Percentiles rank a stretch among this genome's conserved stretches.
phyloP scores from a whole-genome alignment of 2,797 vertebrate species.

The Champsocephalus esox region DNA sequence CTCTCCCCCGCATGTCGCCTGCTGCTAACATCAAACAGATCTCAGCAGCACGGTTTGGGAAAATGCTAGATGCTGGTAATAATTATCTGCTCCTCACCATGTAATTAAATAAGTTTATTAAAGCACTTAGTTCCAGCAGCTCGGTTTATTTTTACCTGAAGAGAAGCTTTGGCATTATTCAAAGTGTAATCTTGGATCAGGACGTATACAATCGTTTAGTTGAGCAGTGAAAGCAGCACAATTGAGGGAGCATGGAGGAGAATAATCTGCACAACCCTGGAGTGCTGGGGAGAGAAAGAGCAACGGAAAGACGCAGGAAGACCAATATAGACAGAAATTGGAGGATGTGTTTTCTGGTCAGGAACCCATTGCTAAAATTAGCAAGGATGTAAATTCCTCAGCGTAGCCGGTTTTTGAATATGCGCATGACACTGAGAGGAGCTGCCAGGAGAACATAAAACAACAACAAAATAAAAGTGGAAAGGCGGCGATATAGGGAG shows the following conservation, averaged over 20 bases:
- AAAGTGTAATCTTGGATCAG: slow-evolving; percentile 51
- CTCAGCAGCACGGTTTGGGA: slow-evolving; percentile 45
- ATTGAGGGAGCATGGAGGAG: slow-evolving; percentile 49
- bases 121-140: slow-evolving; percentile 37
- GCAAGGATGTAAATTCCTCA: slow-evolving; percentile 86
- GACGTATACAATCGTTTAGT: slow-evolving; percentile 20
- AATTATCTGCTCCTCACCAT: slow-evolving; percentile 61
- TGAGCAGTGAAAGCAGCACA: slow-evolving; percentile 56
- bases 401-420: slow-evolving; percentile 72
- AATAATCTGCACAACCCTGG: slow-evolving; percentile 54
- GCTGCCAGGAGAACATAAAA: slow-evolving; percentile 72
- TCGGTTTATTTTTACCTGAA: slow-evolving; percentile 56
- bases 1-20: slow-evolving; percentile 42
- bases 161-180: slow-evolving; percentile 45
- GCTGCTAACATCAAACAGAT: slow-evolving; percentile 67
- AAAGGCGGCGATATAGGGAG: slow-evolving; percentile 69
- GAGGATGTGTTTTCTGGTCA: slow-evolving; percentile 89
- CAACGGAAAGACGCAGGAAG: slow-evolving; percentile 71
- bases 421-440: slow-evolving; percentile 69
- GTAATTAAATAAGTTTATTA: slow-evolving; percentile 54
- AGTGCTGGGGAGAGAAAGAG: slow-evolving; percentile 44
- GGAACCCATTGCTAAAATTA: slow-evolving; percentile 88
- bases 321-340: slow-evolving; percentile 87
- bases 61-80: slow-evolving; percentile 45
- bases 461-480: slow-evolving; percentile 44